These are phyloP conservation scores for Myotis daubentonii DNA, from an alignment of 2,797 vertebrate species.

Conservation along the genomic window DNA sequence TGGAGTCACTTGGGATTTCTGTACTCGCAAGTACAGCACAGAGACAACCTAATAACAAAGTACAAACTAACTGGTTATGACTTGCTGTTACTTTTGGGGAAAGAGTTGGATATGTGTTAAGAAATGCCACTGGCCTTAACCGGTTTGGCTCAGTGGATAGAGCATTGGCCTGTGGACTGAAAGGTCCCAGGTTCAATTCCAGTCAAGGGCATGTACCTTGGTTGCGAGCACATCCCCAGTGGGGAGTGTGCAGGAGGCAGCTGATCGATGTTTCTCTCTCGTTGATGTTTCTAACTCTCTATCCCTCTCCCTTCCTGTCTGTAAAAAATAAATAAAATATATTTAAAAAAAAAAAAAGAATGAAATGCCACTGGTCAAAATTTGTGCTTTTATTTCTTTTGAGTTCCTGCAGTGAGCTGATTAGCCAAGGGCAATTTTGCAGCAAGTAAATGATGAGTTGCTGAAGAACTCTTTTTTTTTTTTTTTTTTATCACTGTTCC, in stretches of 20 bases:
- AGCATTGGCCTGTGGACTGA: too few relatives aligned
- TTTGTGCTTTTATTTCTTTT: neutral
- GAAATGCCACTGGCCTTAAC: neutral
- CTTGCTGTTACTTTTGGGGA: neutral
- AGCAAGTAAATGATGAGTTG: neutral
- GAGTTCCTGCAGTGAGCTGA: neutral
- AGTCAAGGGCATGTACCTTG: too few relatives aligned
- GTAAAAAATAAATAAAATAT: too few relatives aligned
- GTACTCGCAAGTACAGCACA: neutral
- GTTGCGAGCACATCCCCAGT: too few relatives aligned
- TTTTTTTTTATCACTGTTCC: neutral
- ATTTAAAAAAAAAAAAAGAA: too few relatives aligned
- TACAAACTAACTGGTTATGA: neutral
- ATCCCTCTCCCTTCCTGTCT: too few relatives aligned
- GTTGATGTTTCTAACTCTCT: too few relatives aligned
- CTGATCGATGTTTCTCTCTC: too few relatives aligned
- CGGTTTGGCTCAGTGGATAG: too few relatives aligned
- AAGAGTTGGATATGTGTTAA: neutral
- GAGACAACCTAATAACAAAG: neutral
- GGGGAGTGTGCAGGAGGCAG: too few relatives aligned
- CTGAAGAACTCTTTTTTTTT: neutral
- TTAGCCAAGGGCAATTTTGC: neutral
- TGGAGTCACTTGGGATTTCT: neutral
- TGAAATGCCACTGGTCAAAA: neutral
- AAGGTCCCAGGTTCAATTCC: too few relatives aligned